Evolutionary conservation across 1,140 invertebrate species (phyloP).

Genomic region (Trichoplusia ni): DNA sequence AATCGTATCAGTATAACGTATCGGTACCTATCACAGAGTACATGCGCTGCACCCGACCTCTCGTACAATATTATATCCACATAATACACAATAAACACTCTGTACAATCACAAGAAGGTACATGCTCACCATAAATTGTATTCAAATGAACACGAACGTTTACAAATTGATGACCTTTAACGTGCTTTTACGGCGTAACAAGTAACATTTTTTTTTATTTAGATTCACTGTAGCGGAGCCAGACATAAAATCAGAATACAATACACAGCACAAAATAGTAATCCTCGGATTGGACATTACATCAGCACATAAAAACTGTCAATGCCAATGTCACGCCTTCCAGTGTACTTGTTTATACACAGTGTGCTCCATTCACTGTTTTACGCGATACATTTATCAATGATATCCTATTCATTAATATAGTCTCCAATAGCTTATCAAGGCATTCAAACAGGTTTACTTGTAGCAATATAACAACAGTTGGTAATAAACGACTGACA

Average conservation of each 20-base stretch:
- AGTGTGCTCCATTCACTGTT: conserved; percentile 35
- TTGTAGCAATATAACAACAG: neutral
- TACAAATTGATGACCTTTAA: conserved; percentile 38
- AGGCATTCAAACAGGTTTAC: neutral
- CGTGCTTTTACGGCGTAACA: conserved; percentile 36
- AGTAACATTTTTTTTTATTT: conserved; percentile 41
- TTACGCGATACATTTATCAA: conserved; percentile 20
- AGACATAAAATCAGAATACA: conserved; percentile 57
- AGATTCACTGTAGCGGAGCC: conserved; percentile 54
- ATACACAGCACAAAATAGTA: conserved; percentile 47
- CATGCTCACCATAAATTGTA: conserved; percentile 3
- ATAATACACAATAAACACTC: neutral
- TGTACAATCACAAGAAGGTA: neutral
- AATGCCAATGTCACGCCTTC: conserved; percentile 56
- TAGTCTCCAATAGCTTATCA: neutral
- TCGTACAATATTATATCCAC: neutral
- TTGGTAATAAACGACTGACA: neutral
- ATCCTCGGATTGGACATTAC: conserved; percentile 49
- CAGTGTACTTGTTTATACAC: conserved; percentile 30
- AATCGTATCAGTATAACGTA: conserved; percentile 41
- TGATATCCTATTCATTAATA: conserved; percentile 10
- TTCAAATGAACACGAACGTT: conserved; percentile 22
- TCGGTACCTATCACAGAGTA: too few relatives aligned
- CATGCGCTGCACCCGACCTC: conserved; percentile 30
- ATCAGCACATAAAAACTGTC: conserved; percentile 56